Conservation (phyloP, 1,140 invertebrate species). For the Magallana angulata region DNA sequence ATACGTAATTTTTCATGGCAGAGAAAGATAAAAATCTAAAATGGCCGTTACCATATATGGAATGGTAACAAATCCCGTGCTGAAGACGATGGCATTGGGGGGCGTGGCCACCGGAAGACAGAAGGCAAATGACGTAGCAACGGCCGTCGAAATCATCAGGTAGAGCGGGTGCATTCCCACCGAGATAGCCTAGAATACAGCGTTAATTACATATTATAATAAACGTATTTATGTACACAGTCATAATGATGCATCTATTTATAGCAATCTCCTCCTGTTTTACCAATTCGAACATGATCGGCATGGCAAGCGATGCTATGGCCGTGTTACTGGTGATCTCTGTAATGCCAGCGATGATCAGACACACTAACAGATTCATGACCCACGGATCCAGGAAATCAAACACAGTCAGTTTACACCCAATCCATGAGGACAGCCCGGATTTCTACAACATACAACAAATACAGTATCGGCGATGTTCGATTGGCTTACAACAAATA, state of each 20-base stretch:
- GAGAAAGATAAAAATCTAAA: not conserved
- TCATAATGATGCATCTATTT: too few species aligned
- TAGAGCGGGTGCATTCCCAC: conserved; percentile 89
- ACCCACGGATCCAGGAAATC: conserved; percentile 66
- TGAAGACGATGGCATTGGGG: conserved; percentile 94
- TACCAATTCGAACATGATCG: conserved; percentile 79
- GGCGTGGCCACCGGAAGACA: conserved; percentile 91
- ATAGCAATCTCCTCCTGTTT: conserved; percentile 34
- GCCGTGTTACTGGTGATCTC: conserved; percentile 81
- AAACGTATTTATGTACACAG: too few species aligned
- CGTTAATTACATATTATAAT: too few species aligned
- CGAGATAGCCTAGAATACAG: conserved; percentile 86
- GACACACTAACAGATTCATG: conserved; percentile 74
- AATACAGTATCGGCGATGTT: too few species aligned
- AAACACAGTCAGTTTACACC: conserved; percentile 67
- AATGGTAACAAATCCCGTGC: conserved; percentile 74
- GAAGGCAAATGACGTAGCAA: conserved; percentile 88
- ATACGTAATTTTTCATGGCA: too few species aligned
- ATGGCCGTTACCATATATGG: conserved; percentile 75
- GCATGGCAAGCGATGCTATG: conserved; percentile 80
- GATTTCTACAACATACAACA: conserved; percentile 63
- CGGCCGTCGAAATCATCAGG: conserved; percentile 90
- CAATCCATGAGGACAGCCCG: conserved; percentile 72
- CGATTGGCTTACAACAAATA: too few species aligned
- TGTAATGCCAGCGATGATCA: conserved; percentile 77